Evolutionary conservation across 2,797 vertebrate species (phyloP).

Genomic region (Danio kyathit): DNA sequence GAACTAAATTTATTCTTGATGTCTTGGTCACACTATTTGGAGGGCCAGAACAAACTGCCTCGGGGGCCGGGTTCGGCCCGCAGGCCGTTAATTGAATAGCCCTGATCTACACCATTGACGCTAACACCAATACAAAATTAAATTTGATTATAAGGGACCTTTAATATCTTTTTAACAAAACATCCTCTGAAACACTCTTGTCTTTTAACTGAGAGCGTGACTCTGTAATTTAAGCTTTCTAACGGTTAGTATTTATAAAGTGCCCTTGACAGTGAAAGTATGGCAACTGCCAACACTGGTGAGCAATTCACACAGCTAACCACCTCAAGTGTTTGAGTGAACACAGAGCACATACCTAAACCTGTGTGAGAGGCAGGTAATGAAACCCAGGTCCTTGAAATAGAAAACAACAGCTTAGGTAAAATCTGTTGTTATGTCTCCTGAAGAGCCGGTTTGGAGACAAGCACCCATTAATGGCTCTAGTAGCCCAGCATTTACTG

Average conservation of each 20-base stretch:
- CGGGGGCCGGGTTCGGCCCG: too few species aligned
- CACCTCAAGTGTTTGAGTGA: constrained; percentile 45
- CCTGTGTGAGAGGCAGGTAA: constrained; percentile 46
- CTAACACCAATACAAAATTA: too few species aligned
- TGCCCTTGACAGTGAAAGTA: constrained; percentile 1
- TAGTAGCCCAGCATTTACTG: constrained; percentile 11
- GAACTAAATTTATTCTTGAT: too few species aligned
- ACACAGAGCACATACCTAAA: constrained; percentile 35
- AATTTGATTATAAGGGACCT: too few species aligned
- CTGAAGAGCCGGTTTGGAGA: constrained; percentile 32
- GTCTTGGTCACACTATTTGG: too few species aligned
- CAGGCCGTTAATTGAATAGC: too few species aligned
- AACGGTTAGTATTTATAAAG: constrained; percentile 19
- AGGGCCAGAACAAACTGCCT: too few species aligned
- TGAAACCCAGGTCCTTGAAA: constrained; percentile 52
- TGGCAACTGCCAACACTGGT: not conserved
- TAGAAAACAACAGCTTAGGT: constrained; percentile 46
- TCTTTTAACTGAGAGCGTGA: constrained; percentile 12
- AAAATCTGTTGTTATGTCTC: constrained; percentile 37
- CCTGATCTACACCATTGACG: too few species aligned
- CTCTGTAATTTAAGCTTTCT: constrained; percentile 7
- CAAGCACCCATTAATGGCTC: constrained; percentile 26
- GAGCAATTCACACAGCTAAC: constrained; percentile 37
- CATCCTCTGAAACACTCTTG: not conserved
- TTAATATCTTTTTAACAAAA: not conserved